Conservation (phyloP, 1,140 invertebrate species). For the Tetragonula clypearis region DNA sequence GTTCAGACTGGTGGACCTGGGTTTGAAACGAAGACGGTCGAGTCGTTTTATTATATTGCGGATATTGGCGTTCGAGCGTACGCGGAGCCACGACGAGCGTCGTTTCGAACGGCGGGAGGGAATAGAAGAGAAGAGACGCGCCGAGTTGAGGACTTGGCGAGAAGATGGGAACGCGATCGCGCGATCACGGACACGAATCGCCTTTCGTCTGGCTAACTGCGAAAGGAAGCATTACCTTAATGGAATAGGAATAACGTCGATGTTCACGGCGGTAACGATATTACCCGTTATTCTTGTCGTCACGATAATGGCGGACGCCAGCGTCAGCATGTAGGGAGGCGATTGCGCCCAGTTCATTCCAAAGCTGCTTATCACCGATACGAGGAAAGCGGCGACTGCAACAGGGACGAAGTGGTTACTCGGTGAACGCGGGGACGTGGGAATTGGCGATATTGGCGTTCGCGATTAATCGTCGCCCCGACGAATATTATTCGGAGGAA, state of each 20-base stretch:
- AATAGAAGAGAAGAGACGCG: too few relatives aligned
- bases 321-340: conserved; percentile 74
- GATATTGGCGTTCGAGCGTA: neutral
- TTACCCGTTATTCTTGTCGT: conserved; percentile 73
- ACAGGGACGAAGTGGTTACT: conserved; percentile 47
- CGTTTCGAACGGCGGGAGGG: too few relatives aligned
- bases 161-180: too few relatives aligned
- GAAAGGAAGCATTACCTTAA: conserved; percentile 74
- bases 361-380: conserved; percentile 74
- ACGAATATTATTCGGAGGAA: neutral
- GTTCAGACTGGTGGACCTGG: conserved; percentile 67
- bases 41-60: neutral
- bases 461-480: too few relatives aligned
- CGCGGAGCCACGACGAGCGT: neutral
- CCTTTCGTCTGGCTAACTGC: neutral
- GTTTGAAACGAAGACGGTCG: neutral
- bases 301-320: conserved; percentile 73
- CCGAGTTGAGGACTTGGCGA: too few relatives aligned
- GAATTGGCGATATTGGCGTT: neutral
- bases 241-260: conserved; percentile 73
- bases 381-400: conserved; percentile 69
- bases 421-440: neutral
- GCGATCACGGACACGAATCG: neutral
- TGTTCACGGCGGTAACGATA: conserved; percentile 68
- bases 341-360: conserved; percentile 76